Percentiles rank a stretch among this genome's conserved stretches.
Evolutionary conservation across 2,113 vertebrate species (phyloP).

Genomic region (Dipodomys merriami): DNA sequence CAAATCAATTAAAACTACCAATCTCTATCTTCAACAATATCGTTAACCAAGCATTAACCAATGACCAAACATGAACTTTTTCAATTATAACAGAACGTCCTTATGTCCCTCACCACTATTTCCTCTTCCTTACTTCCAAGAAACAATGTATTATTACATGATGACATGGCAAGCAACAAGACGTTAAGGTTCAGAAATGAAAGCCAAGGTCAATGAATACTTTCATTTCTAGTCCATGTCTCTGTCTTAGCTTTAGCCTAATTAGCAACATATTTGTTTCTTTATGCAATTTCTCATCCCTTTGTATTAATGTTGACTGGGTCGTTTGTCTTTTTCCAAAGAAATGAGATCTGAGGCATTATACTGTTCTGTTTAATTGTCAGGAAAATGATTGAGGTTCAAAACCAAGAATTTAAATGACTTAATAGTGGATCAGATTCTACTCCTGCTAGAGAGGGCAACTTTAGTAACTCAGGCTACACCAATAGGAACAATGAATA

Average conservation of each 20-base stretch:
- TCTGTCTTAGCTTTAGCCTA: background rate
- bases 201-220: slow-evolving; percentile 37
- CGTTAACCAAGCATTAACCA: slow-evolving; percentile 32
- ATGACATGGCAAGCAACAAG: background rate
- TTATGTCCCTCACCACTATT: background rate
- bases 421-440: slow-evolving; percentile 7
- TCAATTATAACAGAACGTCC: background rate
- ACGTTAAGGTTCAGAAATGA: slow-evolving; percentile 41
- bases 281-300: slow-evolving; percentile 22
- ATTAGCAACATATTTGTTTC: background rate
- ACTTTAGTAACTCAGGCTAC: background rate
- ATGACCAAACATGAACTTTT: slow-evolving; percentile 30
- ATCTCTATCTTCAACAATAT: background rate
- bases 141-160: slow-evolving; percentile 8
- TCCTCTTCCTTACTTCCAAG: slow-evolving; percentile 30
- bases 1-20: slow-evolving; percentile 26
- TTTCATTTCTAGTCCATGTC: background rate
- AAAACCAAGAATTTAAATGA: background rate
- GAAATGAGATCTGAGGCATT: slow-evolving; percentile 50
- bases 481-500: background rate
- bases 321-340: background rate
- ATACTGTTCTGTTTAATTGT: background rate
- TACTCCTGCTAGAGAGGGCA: background rate
- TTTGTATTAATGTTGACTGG: slow-evolving; percentile 31
- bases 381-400: background rate